Percentiles rank a stretch among this genome's conserved stretches.
Evolutionary conservation across 1,140 invertebrate species (phyloP).

Genomic region (Eumeta japonica): DNA sequence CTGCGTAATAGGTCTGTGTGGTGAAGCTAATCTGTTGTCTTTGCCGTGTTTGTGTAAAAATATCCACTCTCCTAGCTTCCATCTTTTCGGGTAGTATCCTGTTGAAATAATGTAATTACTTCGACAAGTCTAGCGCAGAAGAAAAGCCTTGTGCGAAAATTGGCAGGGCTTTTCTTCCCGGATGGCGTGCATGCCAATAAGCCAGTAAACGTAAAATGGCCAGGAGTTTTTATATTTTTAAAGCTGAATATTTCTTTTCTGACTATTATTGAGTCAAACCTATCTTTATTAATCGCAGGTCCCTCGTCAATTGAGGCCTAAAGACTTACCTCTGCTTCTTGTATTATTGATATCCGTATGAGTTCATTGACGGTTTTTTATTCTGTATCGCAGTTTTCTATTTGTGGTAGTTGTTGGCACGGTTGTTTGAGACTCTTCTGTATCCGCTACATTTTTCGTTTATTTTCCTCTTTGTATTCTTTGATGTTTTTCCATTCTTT

Average conservation of each 20-base stretch:
- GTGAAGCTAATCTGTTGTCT: background rate
- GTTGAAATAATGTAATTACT: constrained; percentile 3
- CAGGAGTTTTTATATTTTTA: constrained; percentile 4
- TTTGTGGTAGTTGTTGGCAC: constrained; percentile 3
- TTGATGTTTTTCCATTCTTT: constrained; percentile 1
- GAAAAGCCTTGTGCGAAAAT: background rate
- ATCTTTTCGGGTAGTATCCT: constrained; percentile 6
- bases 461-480: constrained; percentile 2
- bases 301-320: background rate
- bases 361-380: constrained; percentile 3
- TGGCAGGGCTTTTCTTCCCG: no score
- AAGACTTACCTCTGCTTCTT: constrained; percentile 7
- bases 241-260: constrained; percentile 5
- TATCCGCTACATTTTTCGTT: constrained; percentile 3
- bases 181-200: no score
- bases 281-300: no score
- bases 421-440: constrained; percentile 3
- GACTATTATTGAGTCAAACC: constrained; percentile 2
- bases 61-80: constrained; percentile 4
- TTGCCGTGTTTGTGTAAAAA: constrained; percentile 6
- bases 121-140: constrained; percentile 1
- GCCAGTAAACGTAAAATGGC: no score
- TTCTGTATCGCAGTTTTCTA: constrained; percentile 3
- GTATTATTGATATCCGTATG: constrained; percentile 1
- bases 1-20: constrained; percentile 4